Base-by-base conservation (phyloP, 2,888 invertebrate genomes). In the Agrilus biguttatus region DNA sequence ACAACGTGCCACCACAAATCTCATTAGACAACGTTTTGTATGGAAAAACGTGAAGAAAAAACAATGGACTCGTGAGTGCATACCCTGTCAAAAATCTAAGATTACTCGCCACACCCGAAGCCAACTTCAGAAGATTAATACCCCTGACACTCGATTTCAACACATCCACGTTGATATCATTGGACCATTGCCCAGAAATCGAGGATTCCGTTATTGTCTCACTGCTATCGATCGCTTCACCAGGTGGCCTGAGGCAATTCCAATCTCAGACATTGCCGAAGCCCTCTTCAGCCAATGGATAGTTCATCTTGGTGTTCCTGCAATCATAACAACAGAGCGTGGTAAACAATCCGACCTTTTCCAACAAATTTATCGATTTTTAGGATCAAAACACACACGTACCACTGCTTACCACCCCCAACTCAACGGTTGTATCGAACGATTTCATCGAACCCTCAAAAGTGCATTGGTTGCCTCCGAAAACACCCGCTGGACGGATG, bases 381-480 rank as follows among this genome's bases (percentile, higher is more conserved):
- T 58, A 19, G 53, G 55, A 45, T 56, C 55, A 3, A 52, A 55
- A 41, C 51, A 58, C 36, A 47, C 58, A 10, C 45, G 50, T 33
- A 55, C 53, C 3, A 55, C 54, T 6, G 51, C 58, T 1, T 59
- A 57, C 45, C 53, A 55, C 39, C 57, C 56, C 8, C 51, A 57
- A 47, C 48, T 47, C 6, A 60, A 58, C 33, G 56, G 59, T 5
- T 51, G 55, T 2, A 34, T 59, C 8, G 61, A 60, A 44, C 44
- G 60, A 28, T 50, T 49, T 17, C 59, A 62, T 36, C 39, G 47
- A 13, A 56, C 56, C 0, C 38, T 61, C n/a, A 47, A 45, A 1
- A 53, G 23, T 23, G 7, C 23, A 23, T 8, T 23, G 23, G 8
- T 8, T 6, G 6, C 23, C 8, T 8, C 2, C 8, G 21, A 3